Base-by-base conservation (phyloP, 1,140 invertebrate species). In the Cydia amplana region DNA sequence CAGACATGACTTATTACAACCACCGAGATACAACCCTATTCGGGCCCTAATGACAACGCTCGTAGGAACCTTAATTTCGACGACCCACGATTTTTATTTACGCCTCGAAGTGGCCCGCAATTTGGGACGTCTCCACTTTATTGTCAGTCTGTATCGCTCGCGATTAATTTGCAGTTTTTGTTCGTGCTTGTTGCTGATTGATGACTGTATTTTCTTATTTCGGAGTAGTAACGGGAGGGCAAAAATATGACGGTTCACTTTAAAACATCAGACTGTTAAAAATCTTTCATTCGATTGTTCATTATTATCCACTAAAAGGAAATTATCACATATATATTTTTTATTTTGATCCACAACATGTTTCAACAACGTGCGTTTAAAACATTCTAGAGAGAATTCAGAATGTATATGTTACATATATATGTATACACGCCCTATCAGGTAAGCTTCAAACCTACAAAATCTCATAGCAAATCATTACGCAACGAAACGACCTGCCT, bases 31-130 rank as follows among this genome's bases (percentile, higher is more conserved):
- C 90, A 91, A 91, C 88, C 91, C 88, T 89, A 88, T 91, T 91
- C 83, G 84, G 83, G 82, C 84, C 88, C 88, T 91, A 92, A 92
- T 91, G 88, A 92, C 87, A 85, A 85, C 84, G 76, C 85, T 85
- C 87, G 86, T 85, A 86, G 83, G 83, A 81, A 82, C 85, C 90
- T 90, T 91, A 90, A 92, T 92, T 91, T 91, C 85, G 85, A 92
- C 86, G 87, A 87, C 87, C 88, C 83, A 86, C 85, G 82, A 90
- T 92, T 92, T 92, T 92, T 92, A 90, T 90, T 92, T 87, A 90
- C 86, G 86, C 85, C 79, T 85, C 85, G 82, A 86, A 90, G 84
- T 88, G 83, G 85, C 85, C 75, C 77, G 80, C 85, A 85, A 88
- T 90, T 90, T 87, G 81, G 85, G 79, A 76, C 82, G 78, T 80